These are phyloP conservation scores for Macrosiphum euphorbiae DNA, from an alignment of 2,888 invertebrate genomes.

Conservation along the genomic window DNA sequence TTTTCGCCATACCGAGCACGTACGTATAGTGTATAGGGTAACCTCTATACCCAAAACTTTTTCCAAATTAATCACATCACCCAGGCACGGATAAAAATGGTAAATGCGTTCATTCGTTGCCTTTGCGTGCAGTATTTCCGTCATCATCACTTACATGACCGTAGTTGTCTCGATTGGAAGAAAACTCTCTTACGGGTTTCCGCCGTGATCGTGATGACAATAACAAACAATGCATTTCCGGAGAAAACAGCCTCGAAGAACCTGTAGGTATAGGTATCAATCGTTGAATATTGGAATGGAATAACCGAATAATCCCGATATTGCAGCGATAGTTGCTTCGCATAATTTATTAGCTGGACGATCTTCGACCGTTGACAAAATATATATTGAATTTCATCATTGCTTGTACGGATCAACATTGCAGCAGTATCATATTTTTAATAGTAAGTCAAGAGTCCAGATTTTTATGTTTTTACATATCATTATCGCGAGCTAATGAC, in stretches of 20 bases:
- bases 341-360: neutral
- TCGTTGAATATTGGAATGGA: neutral
- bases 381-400: too few relatives aligned
- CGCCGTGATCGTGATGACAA: neutral
- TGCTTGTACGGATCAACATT: too few relatives aligned
- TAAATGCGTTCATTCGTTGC: neutral
- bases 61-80: slow-evolving; percentile 27
- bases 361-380: too few relatives aligned
- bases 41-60: neutral
- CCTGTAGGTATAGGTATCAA: neutral
- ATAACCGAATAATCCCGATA: neutral
- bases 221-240: neutral
- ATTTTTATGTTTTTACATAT: too few relatives aligned
- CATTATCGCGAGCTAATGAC: too few relatives aligned
- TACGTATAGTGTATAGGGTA: neutral
- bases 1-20: neutral
- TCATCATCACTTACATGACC: neutral
- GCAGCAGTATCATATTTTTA: too few relatives aligned
- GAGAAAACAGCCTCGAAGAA: neutral
- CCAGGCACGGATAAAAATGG: neutral
- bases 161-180: neutral
- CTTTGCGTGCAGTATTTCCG: neutral
- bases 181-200: neutral
- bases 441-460: too few relatives aligned
- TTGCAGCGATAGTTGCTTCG: neutral